These are phyloP conservation scores for Trissonchulus sp. DNA, from an alignment of 2,888 invertebrate genomes.

Conservation along the genomic window DNA sequence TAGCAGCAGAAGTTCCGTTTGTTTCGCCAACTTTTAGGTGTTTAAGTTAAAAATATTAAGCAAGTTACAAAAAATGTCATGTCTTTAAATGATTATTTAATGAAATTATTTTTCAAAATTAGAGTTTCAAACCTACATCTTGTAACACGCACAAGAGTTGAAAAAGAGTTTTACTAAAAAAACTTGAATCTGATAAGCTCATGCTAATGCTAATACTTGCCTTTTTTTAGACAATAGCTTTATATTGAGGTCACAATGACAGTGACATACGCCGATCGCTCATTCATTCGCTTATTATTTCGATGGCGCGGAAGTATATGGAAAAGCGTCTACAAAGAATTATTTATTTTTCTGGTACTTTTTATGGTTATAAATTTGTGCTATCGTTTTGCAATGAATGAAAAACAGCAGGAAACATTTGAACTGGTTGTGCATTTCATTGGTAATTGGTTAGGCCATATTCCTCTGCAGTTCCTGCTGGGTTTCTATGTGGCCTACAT, in stretches of 20 bases:
- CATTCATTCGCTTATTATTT: conserved; percentile 13
- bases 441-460: background rate
- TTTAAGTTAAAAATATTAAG: too few species aligned
- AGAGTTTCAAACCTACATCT: too few species aligned
- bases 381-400: background rate
- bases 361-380: background rate
- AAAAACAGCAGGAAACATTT: background rate
- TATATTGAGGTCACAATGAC: conserved; percentile 19
- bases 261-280: conserved; percentile 15
- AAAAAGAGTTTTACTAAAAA: too few species aligned
- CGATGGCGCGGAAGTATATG: conserved; percentile 21
- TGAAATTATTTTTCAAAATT: too few species aligned
- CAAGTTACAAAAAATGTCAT: too few species aligned
- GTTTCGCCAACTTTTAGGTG: too few species aligned
- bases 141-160: too few species aligned
- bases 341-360: background rate
- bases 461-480: conserved; percentile 23
- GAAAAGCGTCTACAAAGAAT: conserved; percentile 8
- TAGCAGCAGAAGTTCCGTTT: too few species aligned
- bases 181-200: too few species aligned
- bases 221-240: too few species aligned
- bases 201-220: too few species aligned
- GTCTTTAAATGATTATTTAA: too few species aligned
- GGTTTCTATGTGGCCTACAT: conserved; percentile 14
- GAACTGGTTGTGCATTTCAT: background rate